Conservation (phyloP, 1,140 invertebrate genomes). For the Dryas iulia region DNA sequence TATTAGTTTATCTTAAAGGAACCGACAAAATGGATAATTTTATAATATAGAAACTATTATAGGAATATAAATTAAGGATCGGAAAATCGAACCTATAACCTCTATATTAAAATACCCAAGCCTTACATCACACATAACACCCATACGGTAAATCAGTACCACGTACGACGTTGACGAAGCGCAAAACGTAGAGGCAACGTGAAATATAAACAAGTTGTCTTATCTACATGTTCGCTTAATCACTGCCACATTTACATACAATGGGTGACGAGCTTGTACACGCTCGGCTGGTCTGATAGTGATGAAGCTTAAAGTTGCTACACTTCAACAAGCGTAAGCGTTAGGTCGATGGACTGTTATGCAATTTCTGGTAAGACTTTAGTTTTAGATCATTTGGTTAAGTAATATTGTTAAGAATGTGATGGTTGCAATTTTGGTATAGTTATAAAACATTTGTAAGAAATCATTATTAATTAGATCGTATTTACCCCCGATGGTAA, state of each 20-base stretch:
- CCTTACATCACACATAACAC: not conserved
- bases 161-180: not conserved
- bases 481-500: no score
- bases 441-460: no score
- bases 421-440: not conserved
- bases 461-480: no score
- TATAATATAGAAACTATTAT: no score
- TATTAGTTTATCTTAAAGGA: no score
- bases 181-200: not conserved
- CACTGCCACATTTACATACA: constrained; percentile 38
- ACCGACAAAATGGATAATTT: no score
- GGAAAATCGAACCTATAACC: not conserved
- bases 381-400: not conserved
- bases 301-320: constrained; percentile 35
- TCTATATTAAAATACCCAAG: not conserved
- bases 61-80: no score
- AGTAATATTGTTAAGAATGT: not conserved
- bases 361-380: constrained; percentile 9
- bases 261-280: constrained; percentile 36
- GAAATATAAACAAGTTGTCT: constrained; percentile 17
- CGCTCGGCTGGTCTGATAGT: constrained; percentile 36
- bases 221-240: constrained; percentile 26
- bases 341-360: constrained; percentile 29
- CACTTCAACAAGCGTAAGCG: constrained; percentile 16
- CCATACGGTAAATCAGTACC: not conserved